phyloP scores from a whole-genome alignment of 1,140 invertebrate species.

The Eupeodes corollae region DNA sequence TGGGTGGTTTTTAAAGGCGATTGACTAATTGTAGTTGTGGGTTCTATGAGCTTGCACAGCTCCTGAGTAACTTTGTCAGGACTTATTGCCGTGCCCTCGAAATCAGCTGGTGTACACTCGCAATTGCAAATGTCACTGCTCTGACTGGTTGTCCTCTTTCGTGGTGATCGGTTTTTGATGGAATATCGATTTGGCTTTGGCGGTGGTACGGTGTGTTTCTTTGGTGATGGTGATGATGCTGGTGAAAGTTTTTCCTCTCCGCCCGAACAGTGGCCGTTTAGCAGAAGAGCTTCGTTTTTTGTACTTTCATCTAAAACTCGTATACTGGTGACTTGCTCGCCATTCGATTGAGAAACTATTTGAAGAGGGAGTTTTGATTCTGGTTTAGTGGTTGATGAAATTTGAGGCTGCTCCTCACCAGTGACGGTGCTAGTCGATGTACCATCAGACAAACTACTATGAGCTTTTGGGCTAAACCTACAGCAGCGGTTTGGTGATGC shows the following conservation, averaged over 20 bases:
- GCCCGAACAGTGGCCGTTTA: conserved; percentile 25
- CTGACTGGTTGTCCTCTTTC: neutral
- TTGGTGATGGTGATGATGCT: neutral
- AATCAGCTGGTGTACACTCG: conserved; percentile 30
- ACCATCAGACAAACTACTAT: conserved; percentile 24
- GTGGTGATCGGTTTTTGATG: conserved; percentile 10
- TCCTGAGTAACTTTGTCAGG: conserved; percentile 31
- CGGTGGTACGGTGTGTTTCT: neutral
- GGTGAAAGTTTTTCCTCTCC: neutral
- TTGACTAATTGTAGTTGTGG: conserved; percentile 9
- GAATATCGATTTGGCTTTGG: neutral
- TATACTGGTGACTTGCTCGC: conserved; percentile 10
- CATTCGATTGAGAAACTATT: conserved; percentile 1
- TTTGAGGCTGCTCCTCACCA: conserved; percentile 12
- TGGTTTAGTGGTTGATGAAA: neutral
- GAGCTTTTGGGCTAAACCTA: conserved; percentile 20
- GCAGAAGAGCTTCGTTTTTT: conserved; percentile 5
- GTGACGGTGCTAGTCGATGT: conserved; percentile 33
- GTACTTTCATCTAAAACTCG: conserved; percentile 25
- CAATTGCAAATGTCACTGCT: conserved; percentile 24
- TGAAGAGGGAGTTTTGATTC: neutral
- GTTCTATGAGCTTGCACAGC: conserved; percentile 32
- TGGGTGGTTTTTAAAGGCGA: conserved; percentile 11
- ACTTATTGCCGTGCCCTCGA: conserved; percentile 20
- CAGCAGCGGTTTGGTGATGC: conserved; percentile 36